Evolutionary conservation across 1,140 invertebrate species (phyloP).

Genomic region (Brachionus calyciflorus): DNA sequence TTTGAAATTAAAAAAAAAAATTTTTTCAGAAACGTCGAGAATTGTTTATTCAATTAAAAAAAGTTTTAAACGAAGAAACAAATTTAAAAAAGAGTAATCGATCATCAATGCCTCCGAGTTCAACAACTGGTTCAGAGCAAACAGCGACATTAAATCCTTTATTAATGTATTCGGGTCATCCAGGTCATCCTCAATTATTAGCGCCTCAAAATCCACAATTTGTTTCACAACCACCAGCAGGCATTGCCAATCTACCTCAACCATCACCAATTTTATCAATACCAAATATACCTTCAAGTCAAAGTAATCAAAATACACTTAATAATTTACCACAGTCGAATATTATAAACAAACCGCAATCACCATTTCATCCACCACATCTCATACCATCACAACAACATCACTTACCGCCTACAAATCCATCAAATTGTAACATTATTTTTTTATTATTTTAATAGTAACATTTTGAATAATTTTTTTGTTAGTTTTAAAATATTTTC

Average conservation of each 20-base stretch:
- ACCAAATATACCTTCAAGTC: background rate
- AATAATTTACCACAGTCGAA: background rate
- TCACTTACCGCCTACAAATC: background rate
- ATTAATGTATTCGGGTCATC: constrained; percentile 21
- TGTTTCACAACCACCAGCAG: background rate
- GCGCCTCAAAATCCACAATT: constrained; percentile 19
- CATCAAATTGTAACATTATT: background rate
- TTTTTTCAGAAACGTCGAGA: constrained; percentile 20
- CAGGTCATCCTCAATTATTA: constrained; percentile 8
- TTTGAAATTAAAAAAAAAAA: no score
- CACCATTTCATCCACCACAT: background rate
- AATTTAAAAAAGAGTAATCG: constrained; percentile 36
- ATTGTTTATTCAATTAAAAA: constrained; percentile 41
- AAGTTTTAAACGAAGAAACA: constrained; percentile 44
- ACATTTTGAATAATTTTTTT: no score
- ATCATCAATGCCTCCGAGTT: background rate
- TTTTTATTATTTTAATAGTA: no score
- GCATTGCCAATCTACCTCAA: background rate
- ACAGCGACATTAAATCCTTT: background rate
- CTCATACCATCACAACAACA: background rate
- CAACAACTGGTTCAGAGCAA: background rate
- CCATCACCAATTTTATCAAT: background rate
- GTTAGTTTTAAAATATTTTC: background rate
- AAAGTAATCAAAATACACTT: background rate
- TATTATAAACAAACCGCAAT: background rate